These are phyloP conservation scores for Indicator indicator DNA, from an alignment of 2,113 vertebrate species.

Conservation along the genomic window DNA sequence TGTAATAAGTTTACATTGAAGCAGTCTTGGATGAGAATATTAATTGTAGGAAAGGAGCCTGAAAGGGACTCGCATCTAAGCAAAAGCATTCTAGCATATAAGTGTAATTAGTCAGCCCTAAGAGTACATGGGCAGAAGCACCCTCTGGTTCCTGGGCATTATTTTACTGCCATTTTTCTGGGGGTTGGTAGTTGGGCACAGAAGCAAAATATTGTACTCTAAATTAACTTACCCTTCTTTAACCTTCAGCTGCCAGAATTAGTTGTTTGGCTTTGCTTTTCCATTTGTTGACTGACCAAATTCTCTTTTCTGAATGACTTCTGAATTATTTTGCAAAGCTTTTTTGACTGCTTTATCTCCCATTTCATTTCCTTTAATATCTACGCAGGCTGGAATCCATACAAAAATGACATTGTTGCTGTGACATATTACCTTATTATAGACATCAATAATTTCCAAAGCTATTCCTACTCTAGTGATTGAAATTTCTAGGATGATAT, in stretches of 20 bases:
- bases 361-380: conserved; percentile 79
- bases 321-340: conserved; percentile 74
- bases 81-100: background rate
- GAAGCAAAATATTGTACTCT: background rate
- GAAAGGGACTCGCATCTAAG: background rate
- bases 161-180: background rate
- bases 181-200: background rate
- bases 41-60: background rate
- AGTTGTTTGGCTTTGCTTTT: conserved; percentile 25
- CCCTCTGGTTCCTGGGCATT: background rate
- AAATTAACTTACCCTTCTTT: conserved; percentile 34
- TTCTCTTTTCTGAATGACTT: conserved; percentile 63
- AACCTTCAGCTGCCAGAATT: conserved; percentile 57
- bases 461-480: conserved; percentile 68
- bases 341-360: conserved; percentile 75
- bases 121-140: fast-evolving
- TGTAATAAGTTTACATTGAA: background rate
- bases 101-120: background rate
- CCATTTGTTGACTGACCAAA: conserved; percentile 54
- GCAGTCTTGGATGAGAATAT: background rate
- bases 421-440: conserved; percentile 76
- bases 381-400: conserved; percentile 64
- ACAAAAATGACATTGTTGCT: conserved; percentile 75
- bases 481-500: conserved; percentile 78
- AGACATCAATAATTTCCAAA: conserved; percentile 80